Evolutionary conservation across 2,888 invertebrate genomes (phyloP), one percentile per base, ranked within the genome.

Genomic region (Lithophane socia): DNA sequence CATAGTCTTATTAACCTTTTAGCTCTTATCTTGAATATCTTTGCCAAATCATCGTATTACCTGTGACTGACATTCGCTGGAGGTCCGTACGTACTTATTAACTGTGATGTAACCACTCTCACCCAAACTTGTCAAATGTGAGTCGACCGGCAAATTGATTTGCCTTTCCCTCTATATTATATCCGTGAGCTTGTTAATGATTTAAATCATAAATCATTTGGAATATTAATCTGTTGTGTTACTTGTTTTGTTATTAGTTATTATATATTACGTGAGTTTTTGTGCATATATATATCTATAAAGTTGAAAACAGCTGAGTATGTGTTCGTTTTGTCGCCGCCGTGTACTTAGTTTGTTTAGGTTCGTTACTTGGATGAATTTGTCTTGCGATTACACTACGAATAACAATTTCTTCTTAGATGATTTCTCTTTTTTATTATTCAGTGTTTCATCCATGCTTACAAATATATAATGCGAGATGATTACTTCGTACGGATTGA

Each of bases 91-190:
- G 42, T 64, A 77, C 66, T 82, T 67, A 70, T 63, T 66, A 63
- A 60, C 58, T 61, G 18, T 73, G 77, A 85, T 52, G 61, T 61
- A 85, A 84, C 13, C 21, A 18, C 86, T 85, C 82, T 77, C 83
- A 56, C 74, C 56, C 21, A 72, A 74, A 81, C 82, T 73, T 86
- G 85, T 78, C 86, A 86, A 77, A 80, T 75, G 37, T 82, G 70
- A 84, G 66, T 49, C 52, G 63, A 66, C 64, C 37, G 65, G 52
- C 73, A 73, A 75, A 87, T 82, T 77, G 82, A 84, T 73, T 75
- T 64, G 79, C 80, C 85, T 86, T 86, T 86, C 84, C 73, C 80
- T 76, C 72, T 44, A 21, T 12, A 37, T 83, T 54, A 70, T 37
- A 42, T 69, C 47, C 24, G 61, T 60, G 44, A 71, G 65, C 54